Base-by-base conservation (phyloP, 2,888 invertebrate genomes). In the Amorpha juglandis region DNA sequence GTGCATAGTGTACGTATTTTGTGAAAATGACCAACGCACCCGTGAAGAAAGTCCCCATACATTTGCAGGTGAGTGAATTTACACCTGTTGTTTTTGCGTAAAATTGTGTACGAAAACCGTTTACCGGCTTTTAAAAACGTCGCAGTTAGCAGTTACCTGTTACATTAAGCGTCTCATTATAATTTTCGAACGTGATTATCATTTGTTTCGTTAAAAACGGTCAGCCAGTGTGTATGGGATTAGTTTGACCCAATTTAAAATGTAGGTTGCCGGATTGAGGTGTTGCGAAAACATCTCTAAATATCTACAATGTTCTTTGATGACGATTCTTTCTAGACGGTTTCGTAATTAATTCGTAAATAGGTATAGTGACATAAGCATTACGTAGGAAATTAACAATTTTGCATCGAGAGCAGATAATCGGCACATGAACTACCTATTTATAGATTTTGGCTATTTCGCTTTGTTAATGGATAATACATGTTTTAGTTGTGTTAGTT, bases 1-100 rank as follows among this genome's bases (percentile, higher is more conserved):
- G 90, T 92, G 89, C 77, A 79, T 78, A 80, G 88, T 90, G 86
- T 77, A 80, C 81, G 79, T 74, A 81, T 81, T 81, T 83, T 70
- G 81, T 81, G 75, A 92, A 90, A 87, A 96, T 96, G 96, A 78
- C 83, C 70, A 89, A 79, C 86, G 97, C 97, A 74, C 98, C 98
- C 73, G 98, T 98, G 76, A 98, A 98, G 92, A 98, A 98, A 94
- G 98, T 98, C 70, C 98, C 98, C 68, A 98, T 98, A 86, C 98
- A 98, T 92, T 94, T 98, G 83, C 97, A 98, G 96, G 97, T 98
- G 91, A 95, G 94, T 53, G 72, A 73, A 72, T 65, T 70, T 33
- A 67, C 83, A 90, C 86, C 87, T 90, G 89, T 90, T 90, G 87
- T 86, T 87, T 83, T 80, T 65, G 69, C 47, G 69, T 67, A 78